Percentiles rank a stretch among this genome's conserved stretches.
These are phyloP conservation scores for Ia io DNA, from an alignment of 2,113 vertebrate genomes.

Conservation along the genomic window DNA sequence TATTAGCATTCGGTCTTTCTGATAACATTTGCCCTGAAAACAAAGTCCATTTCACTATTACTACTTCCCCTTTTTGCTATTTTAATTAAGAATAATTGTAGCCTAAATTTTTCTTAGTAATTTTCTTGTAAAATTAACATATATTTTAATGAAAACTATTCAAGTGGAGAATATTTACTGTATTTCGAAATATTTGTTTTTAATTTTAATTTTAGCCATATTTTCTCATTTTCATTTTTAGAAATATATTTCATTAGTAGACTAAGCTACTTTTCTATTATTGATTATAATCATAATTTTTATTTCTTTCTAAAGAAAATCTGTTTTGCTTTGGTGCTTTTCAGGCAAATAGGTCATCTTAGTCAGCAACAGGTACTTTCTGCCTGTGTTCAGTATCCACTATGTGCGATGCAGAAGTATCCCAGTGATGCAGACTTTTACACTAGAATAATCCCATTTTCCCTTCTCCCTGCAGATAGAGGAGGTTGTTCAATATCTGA, in stretches of 20 bases:
- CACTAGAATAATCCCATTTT: background rate
- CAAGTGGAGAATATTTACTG: background rate
- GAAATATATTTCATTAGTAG: background rate
- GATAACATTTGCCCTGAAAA: background rate
- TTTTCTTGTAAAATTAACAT: conserved; percentile 1
- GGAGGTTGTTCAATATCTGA: background rate
- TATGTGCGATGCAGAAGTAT: background rate
- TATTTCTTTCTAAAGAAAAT: background rate
- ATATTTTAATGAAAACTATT: background rate
- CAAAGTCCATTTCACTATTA: background rate
- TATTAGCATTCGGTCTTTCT: background rate
- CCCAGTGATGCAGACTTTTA: background rate
- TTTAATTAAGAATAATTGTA: background rate
- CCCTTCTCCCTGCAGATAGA: background rate
- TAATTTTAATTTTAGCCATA: background rate
- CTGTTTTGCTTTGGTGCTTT: background rate
- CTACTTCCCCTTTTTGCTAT: background rate
- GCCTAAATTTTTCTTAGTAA: background rate
- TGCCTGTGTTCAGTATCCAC: background rate
- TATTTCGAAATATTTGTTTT: background rate
- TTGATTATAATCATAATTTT: background rate
- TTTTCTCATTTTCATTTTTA: background rate
- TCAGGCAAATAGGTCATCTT: background rate
- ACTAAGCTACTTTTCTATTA: background rate
- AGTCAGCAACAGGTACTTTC: background rate